These are phyloP conservation scores for Ceyx melanurus DNA, from an alignment of 2,113 vertebrate genomes.

Conservation along the genomic window DNA sequence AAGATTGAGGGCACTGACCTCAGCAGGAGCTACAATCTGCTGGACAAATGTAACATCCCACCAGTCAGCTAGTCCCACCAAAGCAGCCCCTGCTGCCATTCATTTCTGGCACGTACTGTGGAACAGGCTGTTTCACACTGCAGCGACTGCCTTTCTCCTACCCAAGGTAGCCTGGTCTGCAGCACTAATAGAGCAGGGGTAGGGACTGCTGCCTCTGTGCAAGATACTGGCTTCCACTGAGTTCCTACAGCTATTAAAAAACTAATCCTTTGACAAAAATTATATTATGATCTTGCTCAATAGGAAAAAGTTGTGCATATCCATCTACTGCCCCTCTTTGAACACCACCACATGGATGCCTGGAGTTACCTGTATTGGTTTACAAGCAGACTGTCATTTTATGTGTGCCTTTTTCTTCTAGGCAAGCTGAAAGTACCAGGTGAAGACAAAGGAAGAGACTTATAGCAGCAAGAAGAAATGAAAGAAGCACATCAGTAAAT, in stretches of 20 bases:
- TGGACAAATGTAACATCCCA: not conserved
- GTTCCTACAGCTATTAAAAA: not conserved
- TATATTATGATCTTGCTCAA: not conserved
- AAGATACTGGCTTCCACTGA: not conserved
- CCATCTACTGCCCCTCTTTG: not conserved
- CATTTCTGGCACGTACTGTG: not conserved
- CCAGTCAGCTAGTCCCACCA: not conserved
- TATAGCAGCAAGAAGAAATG: not conserved
- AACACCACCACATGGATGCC: not conserved
- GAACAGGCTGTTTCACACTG: not conserved
- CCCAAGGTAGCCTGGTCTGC: not conserved
- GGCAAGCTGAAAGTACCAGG: not conserved
- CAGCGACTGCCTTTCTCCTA: not conserved
- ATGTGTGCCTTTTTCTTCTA: not conserved
- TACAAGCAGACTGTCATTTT: not conserved
- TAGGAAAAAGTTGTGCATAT: fast-evolving
- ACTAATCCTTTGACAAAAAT: not conserved
- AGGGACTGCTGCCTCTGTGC: not conserved
- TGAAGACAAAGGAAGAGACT: not conserved
- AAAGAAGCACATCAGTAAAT: not conserved
- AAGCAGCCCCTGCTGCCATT: not conserved
- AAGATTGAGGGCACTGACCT: not conserved
- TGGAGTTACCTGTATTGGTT: not conserved
- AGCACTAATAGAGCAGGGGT: not conserved
- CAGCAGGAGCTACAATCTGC: not conserved